Conservation (phyloP, 2,888 invertebrate species). For the Cabera pusaria region DNA sequence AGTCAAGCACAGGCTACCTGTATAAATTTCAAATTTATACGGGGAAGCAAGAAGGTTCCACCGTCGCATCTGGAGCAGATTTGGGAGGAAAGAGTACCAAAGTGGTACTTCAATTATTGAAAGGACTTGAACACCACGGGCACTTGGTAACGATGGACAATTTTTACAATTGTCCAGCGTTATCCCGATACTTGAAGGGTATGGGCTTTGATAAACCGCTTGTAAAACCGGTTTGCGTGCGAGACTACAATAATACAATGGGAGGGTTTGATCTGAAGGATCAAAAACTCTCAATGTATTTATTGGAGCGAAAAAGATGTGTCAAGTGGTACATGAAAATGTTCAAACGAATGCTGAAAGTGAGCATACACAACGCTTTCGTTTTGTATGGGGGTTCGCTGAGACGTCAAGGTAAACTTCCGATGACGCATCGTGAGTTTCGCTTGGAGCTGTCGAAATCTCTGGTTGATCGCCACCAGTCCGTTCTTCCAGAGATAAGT, state of each 20-base stretch:
- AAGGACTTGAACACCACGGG: constrained; percentile 17
- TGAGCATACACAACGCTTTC: constrained; percentile 20
- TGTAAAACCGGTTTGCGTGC: too few relatives aligned
- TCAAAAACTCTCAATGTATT: too few relatives aligned
- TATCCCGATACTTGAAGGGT: constrained; percentile 15
- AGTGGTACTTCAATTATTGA: constrained; percentile 1
- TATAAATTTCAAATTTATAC: constrained; percentile 23
- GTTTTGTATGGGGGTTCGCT: constrained; percentile 15
- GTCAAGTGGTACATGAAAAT: too few relatives aligned
- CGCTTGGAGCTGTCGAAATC: constrained; percentile 8
- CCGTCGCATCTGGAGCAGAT: constrained; percentile 2
- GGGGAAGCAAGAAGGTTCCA: not conserved
- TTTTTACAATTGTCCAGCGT: constrained; percentile 18
- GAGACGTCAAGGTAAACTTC: constrained; percentile 5
- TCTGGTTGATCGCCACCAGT: constrained; percentile 10
- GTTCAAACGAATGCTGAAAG: too few relatives aligned
- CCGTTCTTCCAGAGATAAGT: not conserved
- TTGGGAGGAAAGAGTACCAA: constrained; percentile 5
- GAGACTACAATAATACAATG: too few relatives aligned
- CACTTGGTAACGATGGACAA: constrained; percentile 30
- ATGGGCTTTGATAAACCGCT: constrained; percentile 30
- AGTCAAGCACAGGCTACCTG: constrained; percentile 29
- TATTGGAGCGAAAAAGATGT: too few relatives aligned
- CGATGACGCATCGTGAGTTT: constrained; percentile 18
- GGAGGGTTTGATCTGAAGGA: too few relatives aligned